Percentiles rank a stretch among this genome's conserved stretches.
These are phyloP conservation scores for Apostichopus californicus DNA, from an alignment of 35 echinoderm and acorn worm genomes.

Conservation along the genomic window DNA sequence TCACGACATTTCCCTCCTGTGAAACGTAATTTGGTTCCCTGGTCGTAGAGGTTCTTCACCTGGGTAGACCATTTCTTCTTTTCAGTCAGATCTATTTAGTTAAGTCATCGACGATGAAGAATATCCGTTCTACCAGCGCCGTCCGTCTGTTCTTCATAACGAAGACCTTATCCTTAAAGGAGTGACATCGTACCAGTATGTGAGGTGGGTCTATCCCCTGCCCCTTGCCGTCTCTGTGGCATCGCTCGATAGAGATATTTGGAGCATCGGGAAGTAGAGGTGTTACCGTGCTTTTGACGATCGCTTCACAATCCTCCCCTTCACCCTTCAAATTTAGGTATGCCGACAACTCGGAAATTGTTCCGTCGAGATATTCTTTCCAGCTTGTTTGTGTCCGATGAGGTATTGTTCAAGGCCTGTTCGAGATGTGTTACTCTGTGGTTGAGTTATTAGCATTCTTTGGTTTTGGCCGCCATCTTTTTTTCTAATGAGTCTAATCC, in stretches of 20 bases:
- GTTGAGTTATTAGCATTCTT: background rate
- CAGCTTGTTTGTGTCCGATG: background rate
- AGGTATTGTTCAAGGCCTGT: no score
- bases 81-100: no score
- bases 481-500: background rate
- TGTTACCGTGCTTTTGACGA: background rate
- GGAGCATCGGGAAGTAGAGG: background rate
- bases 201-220: background rate
- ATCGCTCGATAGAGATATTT: background rate
- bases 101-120: no score
- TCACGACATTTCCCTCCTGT: no score
- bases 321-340: background rate
- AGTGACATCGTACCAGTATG: background rate
- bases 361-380: background rate
- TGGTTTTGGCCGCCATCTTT: constrained; percentile 8
- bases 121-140: no score
- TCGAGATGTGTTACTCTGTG: background rate
- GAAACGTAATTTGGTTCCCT: no score
- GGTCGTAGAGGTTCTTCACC: no score
- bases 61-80: no score
- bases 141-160: no score
- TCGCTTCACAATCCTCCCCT: background rate
- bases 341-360: constrained; percentile 4
- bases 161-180: no score
- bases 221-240: background rate